Evolutionary conservation across 2,113 vertebrate genomes (phyloP), one percentile per base, ranked within the genome.

Genomic region (Phaethornis superciliosus): DNA sequence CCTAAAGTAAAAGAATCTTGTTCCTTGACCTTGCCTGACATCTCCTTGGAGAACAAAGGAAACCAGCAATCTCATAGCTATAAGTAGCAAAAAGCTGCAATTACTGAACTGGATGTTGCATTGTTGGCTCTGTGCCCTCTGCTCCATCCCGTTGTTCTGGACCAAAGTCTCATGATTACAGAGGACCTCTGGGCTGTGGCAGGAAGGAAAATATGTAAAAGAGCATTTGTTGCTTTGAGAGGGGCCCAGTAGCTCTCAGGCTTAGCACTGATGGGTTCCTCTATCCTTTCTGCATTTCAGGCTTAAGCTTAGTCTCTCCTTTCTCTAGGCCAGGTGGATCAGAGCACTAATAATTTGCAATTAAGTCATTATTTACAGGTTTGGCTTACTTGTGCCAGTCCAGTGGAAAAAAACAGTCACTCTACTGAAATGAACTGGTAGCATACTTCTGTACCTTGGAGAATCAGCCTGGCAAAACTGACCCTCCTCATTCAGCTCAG

Each of bases 131-230:
- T 0, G 2, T 70, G 85, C 75, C 93, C 59, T 51, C 69, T 0
- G 81, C 81, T 94, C 47, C 51, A 72, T 70, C 89, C 68, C 7
- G 0, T 72, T 77, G 67, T 55, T 85, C 76, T 81, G 72, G 49
- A 6, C 88, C 65, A 82, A 81, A 52, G 59, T 33, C 74, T 84
- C 21, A 10, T 3, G 2, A 27, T 89, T 72, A 76, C n/a, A 37
- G 85, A 71, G 52, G 81, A 69, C 79, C 85, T 93, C 72, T 9
- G 0, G 79, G 28, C 56, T 91, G 82, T 5, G 3, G 56, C 88
- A 93, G 94, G 86, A 95, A 94, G 92, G 89, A 88, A 94, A 92
- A 90, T 19, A 37, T 56, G 76, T 81, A 63, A 51, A 80, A 92
- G 83, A 87, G 24, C 10, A 17, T 92, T 87, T 79, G 52, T 68